Conservation (phyloP, 92 coral and sea anemone species). For the Parazoanthus darwini region DNA sequence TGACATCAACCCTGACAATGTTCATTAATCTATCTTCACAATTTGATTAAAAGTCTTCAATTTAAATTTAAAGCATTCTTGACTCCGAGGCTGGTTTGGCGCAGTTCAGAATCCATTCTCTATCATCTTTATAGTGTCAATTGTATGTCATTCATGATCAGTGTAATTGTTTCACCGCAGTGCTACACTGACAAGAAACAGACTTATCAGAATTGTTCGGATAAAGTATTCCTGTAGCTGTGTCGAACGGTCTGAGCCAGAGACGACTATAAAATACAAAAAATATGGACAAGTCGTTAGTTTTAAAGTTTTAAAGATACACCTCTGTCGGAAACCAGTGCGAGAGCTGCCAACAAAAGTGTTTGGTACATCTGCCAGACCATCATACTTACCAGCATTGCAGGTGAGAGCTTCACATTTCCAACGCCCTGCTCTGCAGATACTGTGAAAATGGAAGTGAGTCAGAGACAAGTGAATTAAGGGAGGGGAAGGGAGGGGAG, state of each 20-base stretch:
- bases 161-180: not conserved
- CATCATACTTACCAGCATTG: constrained; percentile 2
- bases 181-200: not conserved
- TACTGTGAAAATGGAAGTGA: not conserved
- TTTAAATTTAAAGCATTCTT: too few relatives aligned
- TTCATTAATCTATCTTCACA: too few relatives aligned
- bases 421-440: constrained; percentile 29
- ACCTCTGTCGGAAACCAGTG: too few relatives aligned
- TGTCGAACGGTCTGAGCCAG: constrained; percentile 13
- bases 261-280: not conserved
- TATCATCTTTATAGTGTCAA: not conserved
- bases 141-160: not conserved
- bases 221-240: not conserved
- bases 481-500: too few relatives aligned
- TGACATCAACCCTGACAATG: too few relatives aligned
- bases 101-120: not conserved
- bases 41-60: too few relatives aligned
- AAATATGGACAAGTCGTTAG: not conserved
- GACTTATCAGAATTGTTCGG: not conserved
- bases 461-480: too few relatives aligned
- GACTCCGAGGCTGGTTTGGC: not conserved
- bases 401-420: constrained; percentile 14
- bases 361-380: not conserved
- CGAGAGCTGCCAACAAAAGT: too few relatives aligned
- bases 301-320: too few relatives aligned